Evolutionary conservation across 2,797 vertebrate species (phyloP).

Genomic region (Acropternis orthonyx): DNA sequence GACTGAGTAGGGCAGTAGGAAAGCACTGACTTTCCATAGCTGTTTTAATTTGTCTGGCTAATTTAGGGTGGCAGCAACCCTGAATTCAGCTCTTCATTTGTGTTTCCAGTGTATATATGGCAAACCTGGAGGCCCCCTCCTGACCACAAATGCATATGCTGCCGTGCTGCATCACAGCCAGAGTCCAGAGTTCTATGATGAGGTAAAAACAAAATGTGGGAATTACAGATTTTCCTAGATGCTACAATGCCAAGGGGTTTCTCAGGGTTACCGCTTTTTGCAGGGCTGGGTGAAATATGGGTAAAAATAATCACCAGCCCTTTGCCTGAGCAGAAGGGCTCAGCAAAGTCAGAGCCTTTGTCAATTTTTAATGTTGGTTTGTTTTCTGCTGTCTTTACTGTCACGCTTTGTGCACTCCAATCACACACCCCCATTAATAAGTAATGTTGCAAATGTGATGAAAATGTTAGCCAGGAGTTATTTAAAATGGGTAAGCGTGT

Average conservation of each 20-base stretch:
- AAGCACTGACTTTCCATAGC: background rate
- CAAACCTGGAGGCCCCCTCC: conserved; percentile 87
- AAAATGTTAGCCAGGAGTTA: background rate
- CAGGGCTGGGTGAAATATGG: background rate
- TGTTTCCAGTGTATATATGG: conserved; percentile 92
- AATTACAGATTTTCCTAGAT: background rate
- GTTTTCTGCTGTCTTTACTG: conserved; percentile 23
- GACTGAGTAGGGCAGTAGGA: background rate
- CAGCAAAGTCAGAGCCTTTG: background rate
- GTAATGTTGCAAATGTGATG: conserved; percentile 26
- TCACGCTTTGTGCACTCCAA: conserved; percentile 46
- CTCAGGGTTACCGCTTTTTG: background rate
- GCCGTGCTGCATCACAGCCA: conserved; percentile 95
- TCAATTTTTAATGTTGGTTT: conserved; percentile 15
- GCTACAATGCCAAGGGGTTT: background rate
- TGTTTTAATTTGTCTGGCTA: background rate
- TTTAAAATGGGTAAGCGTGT: background rate
- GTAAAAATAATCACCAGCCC: background rate
- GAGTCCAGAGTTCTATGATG: conserved; percentile 95
- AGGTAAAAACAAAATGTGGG: conserved; percentile 79
- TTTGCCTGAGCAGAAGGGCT: background rate
- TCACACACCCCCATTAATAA: conserved; percentile 57
- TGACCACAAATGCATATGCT: conserved; percentile 82
- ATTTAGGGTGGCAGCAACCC: background rate
- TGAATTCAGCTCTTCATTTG: background rate